Conservation (phyloP, 2,113 vertebrate species). For the Malurus cyaneus region DNA sequence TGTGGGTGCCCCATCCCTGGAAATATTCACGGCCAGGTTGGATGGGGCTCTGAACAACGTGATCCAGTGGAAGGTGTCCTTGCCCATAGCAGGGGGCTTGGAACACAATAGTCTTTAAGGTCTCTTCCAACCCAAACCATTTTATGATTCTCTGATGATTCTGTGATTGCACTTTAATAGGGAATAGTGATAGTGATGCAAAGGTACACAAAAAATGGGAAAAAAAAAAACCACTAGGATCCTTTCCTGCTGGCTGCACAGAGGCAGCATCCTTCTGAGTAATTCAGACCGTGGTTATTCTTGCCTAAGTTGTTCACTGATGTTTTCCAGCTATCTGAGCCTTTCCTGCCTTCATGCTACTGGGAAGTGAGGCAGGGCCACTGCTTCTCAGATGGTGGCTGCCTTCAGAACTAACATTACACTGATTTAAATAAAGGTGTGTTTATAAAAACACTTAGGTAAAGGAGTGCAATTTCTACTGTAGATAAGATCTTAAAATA, state of each 20-base stretch:
- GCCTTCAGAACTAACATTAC: neutral
- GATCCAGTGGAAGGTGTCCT: neutral
- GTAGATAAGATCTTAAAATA: slow-evolving; percentile 28
- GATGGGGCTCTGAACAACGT: neutral
- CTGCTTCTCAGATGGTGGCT: fast-evolving
- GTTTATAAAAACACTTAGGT: neutral
- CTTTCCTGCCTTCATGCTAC: fast-evolving
- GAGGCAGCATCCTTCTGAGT: too few species aligned
- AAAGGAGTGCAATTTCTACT: slow-evolving; percentile 14
- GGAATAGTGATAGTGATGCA: too few species aligned
- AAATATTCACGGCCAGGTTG: neutral
- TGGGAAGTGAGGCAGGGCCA: neutral
- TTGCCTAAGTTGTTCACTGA: fast-evolving
- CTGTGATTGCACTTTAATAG: fast-evolving
- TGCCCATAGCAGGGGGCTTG: neutral
- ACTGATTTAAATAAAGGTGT: neutral
- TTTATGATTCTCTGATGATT: neutral
- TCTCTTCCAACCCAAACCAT: neutral
- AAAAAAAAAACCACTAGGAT: too few species aligned
- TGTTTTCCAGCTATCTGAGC: neutral
- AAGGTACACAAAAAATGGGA: neutral
- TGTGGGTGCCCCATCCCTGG: neutral
- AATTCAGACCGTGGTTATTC: fast-evolving
- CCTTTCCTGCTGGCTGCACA: neutral
- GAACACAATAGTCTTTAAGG: neutral